A percentile compares a stretch with the other conserved stretches of the same genome.
Evolutionary conservation across 2,888 invertebrate genomes (phyloP).

Genomic region (Luffia ferchaultella): DNA sequence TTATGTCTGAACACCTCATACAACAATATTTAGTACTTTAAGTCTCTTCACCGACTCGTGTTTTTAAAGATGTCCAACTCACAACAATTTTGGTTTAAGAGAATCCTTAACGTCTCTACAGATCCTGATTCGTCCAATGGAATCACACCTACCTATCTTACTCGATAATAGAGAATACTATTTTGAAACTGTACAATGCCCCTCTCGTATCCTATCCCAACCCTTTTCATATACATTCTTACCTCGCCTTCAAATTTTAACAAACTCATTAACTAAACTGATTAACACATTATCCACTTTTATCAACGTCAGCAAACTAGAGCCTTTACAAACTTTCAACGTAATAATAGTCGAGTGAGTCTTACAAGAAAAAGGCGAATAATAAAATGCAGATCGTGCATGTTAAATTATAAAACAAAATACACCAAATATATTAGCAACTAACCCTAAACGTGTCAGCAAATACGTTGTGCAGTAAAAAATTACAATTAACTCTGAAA

Average conservation of each 20-base stretch:
- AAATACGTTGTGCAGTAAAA: slow-evolving; percentile 60
- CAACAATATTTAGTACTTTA: slow-evolving; percentile 42
- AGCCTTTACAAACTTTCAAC: slow-evolving; percentile 53
- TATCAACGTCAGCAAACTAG: slow-evolving; percentile 64
- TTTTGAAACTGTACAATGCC: slow-evolving; percentile 46
- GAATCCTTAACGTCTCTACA: slow-evolving; percentile 30
- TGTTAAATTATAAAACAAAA: slow-evolving; percentile 35
- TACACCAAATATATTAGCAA: slow-evolving; percentile 28
- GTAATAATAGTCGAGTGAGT: slow-evolving; percentile 47
- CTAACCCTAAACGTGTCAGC: slow-evolving; percentile 59
- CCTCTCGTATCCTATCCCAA: slow-evolving; percentile 35
- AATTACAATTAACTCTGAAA: slow-evolving; percentile 54
- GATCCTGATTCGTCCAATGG: slow-evolving; percentile 21
- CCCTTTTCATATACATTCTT: slow-evolving; percentile 19
- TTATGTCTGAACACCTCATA: not conserved
- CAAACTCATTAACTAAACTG: slow-evolving; percentile 47
- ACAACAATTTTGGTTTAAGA: slow-evolving; percentile 49
- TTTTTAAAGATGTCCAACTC: slow-evolving; percentile 24
- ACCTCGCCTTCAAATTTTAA: slow-evolving; percentile 37
- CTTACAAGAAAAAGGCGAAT: slow-evolving; percentile 15
- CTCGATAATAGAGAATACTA: slow-evolving; percentile 58
- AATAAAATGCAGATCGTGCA: slow-evolving; percentile 62
- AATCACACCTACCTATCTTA: slow-evolving; percentile 43
- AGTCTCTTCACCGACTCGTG: slow-evolving; percentile 56
- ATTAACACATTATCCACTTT: slow-evolving; percentile 35